A percentile compares a stretch with the other conserved stretches of the same genome.
Conservation (phyloP, 2,888 invertebrate species). For the Meliscaeva auricollis region DNA sequence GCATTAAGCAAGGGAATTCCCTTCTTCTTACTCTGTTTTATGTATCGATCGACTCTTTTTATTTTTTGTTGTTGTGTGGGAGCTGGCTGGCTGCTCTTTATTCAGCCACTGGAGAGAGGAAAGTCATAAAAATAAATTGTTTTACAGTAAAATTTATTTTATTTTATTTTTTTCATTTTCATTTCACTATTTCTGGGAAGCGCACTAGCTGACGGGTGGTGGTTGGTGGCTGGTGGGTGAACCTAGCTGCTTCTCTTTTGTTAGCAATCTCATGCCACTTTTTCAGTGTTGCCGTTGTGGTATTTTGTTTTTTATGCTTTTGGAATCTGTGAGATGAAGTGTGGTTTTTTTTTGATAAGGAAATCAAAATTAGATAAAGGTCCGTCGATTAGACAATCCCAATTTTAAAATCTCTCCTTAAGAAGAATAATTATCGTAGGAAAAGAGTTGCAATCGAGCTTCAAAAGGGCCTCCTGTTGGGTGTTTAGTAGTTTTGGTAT, state of each 20-base stretch:
- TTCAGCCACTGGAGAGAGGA: constrained; percentile 41
- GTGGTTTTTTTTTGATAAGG: too few species aligned
- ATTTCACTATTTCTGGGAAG: not conserved
- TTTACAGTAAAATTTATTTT: constrained; percentile 22
- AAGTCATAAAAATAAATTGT: constrained; percentile 60
- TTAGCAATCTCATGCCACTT: not conserved
- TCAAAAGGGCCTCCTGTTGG: too few species aligned
- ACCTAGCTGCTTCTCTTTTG: constrained; percentile 6
- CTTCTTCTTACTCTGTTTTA: constrained; percentile 19
- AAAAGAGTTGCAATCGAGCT: too few species aligned
- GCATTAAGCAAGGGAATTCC: constrained; percentile 53
- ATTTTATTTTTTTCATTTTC: not conserved
- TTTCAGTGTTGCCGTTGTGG: not conserved
- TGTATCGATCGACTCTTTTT: constrained; percentile 54
- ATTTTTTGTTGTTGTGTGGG: not conserved
- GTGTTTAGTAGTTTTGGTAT: too few species aligned
- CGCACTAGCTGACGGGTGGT: too few species aligned
- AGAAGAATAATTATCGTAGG: too few species aligned
- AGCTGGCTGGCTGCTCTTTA: constrained; percentile 47
- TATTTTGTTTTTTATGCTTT: not conserved
- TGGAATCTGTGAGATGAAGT: not conserved
- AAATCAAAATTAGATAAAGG: too few species aligned
- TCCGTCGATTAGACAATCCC: too few species aligned
- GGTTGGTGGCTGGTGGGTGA: too few species aligned
- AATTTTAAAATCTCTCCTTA: too few species aligned